phyloP scores from a whole-genome alignment of 1,140 invertebrate species.

The Ptiloglossa arizonensis region DNA sequence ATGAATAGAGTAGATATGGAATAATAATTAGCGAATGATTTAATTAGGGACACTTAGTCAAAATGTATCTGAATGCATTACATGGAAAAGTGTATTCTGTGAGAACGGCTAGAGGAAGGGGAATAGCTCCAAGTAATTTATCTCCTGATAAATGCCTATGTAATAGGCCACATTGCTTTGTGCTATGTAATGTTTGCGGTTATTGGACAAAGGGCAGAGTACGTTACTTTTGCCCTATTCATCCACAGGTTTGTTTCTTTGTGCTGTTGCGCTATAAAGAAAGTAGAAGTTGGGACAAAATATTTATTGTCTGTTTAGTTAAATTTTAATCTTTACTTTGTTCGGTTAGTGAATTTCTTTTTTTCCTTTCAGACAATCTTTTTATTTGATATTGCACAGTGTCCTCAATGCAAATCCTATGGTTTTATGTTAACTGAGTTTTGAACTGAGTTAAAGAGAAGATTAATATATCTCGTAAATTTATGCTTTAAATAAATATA shows the following conservation, averaged over 20 bases:
- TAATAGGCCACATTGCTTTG: slow-evolving; percentile 25
- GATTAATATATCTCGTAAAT: not conserved
- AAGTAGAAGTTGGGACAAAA: not conserved
- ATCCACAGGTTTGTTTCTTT: slow-evolving; percentile 54
- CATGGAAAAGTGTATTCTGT: not conserved
- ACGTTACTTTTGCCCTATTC: slow-evolving; percentile 53
- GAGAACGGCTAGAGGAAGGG: slow-evolving; percentile 1
- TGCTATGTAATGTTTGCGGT: slow-evolving; percentile 63
- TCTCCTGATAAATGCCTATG: slow-evolving; percentile 41
- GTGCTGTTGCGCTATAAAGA: not conserved
- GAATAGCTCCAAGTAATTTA: not conserved
- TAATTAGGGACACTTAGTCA: not conserved
- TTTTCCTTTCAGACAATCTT: slow-evolving; percentile 55
- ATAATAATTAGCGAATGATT: not conserved
- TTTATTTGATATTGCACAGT: slow-evolving; percentile 56
- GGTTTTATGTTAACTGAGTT: slow-evolving; percentile 55
- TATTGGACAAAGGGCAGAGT: slow-evolving; percentile 54
- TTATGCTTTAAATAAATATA: not conserved
- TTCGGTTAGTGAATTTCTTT: not conserved
- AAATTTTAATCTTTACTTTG: not conserved
- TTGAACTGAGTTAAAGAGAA: not conserved
- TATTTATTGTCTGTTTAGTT: not conserved
- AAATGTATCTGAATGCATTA: not conserved
- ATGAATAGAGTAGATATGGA: not conserved
- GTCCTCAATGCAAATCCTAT: slow-evolving; percentile 49